Conservation (phyloP, 2,888 invertebrate species). For the Caprella mutica region DNA sequence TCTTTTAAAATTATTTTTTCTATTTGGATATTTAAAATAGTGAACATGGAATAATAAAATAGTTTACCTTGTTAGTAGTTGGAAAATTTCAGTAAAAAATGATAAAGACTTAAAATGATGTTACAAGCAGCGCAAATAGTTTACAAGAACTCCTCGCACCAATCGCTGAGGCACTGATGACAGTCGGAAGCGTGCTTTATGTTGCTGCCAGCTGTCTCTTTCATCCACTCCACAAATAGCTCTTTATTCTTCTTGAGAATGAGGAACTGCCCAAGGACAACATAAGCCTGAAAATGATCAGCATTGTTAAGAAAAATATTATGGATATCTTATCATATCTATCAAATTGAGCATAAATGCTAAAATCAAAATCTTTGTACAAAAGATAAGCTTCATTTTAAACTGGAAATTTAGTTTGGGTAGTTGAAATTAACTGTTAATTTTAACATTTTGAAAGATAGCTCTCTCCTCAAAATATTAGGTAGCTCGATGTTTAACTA, state of each 20-base stretch:
- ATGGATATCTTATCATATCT: neutral
- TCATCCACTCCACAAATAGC: slow-evolving; percentile 94
- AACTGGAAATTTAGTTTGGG: neutral
- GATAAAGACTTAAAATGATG: no score
- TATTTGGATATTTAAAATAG: no score
- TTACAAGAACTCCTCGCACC: slow-evolving; percentile 95
- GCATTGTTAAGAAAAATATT: slow-evolving; percentile 38
- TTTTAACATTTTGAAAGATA: no score
- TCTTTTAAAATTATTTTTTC: no score
- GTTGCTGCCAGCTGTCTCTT: slow-evolving; percentile 81
- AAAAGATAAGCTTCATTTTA: neutral
- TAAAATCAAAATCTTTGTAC: neutral
- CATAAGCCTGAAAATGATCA: slow-evolving; percentile 63
- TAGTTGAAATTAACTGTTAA: no score
- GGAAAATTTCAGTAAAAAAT: no score
- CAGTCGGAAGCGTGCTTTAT: slow-evolving; percentile 87
- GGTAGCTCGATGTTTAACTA: no score
- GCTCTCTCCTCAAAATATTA: no score
- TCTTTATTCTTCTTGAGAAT: slow-evolving; percentile 91
- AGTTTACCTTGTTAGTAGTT: no score
- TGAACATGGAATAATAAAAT: no score
- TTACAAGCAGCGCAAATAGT: neutral
- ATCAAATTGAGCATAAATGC: neutral
- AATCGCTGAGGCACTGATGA: slow-evolving; percentile 86
- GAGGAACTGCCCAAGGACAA: slow-evolving; percentile 90